Evolutionary conservation across 2,888 invertebrate species (phyloP).

Genomic region (Leptinotarsa haldemani): DNA sequence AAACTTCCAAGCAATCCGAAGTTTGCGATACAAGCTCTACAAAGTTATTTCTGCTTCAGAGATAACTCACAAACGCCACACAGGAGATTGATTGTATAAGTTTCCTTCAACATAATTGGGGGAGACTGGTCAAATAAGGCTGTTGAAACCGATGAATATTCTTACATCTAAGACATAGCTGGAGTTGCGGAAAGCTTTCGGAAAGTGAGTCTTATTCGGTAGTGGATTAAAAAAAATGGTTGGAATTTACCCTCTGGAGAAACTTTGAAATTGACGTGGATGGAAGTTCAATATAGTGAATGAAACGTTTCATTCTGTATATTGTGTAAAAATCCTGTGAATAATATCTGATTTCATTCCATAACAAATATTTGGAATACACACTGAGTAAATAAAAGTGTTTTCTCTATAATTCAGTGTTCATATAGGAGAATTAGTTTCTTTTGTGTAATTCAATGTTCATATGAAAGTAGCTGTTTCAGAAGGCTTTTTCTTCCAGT

Average conservation of each 20-base stretch:
- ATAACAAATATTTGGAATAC: too few relatives aligned
- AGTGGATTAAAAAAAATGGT: not conserved
- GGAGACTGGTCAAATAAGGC: slow-evolving; percentile 16
- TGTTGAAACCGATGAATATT: slow-evolving; percentile 23
- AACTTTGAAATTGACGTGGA: not conserved
- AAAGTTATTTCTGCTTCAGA: not conserved
- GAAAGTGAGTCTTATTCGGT: not conserved
- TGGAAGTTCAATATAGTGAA: not conserved
- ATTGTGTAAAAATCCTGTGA: too few relatives aligned
- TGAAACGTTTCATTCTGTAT: too few relatives aligned
- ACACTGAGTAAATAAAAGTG: too few relatives aligned
- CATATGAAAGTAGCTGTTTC: too few relatives aligned
- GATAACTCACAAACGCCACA: slow-evolving; percentile 4
- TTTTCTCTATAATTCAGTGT: too few relatives aligned
- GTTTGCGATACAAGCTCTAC: slow-evolving; percentile 8
- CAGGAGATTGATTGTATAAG: slow-evolving; percentile 32
- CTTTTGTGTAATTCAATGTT: too few relatives aligned
- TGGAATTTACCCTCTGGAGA: not conserved
- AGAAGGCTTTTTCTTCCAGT: too few relatives aligned
- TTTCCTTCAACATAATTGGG: slow-evolving; percentile 20
- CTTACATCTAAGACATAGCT: not conserved
- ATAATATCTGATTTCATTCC: too few relatives aligned
- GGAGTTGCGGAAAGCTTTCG: not conserved
- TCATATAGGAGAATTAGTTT: too few relatives aligned
- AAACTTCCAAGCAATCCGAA: slow-evolving; percentile 16